Evolutionary conservation across 1,140 invertebrate species (phyloP).

Genomic region (Trigoniulus corallinus): DNA sequence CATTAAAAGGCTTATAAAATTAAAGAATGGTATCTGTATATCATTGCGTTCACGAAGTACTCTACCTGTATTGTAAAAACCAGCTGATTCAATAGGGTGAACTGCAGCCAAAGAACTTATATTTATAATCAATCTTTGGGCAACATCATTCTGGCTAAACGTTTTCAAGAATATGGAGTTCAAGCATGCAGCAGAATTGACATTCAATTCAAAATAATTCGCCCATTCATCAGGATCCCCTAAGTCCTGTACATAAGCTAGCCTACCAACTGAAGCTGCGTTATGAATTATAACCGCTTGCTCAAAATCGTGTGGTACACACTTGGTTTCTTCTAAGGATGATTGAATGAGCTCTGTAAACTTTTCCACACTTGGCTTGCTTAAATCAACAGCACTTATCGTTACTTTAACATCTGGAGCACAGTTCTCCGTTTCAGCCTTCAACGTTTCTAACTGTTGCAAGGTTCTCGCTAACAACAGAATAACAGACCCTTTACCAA

Average conservation of each 20-base stretch:
- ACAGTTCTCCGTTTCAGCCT: constrained; percentile 25
- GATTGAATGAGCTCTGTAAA: constrained; percentile 32
- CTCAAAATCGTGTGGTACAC: constrained; percentile 36
- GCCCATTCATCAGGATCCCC: constrained; percentile 21
- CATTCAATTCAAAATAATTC: constrained; percentile 56
- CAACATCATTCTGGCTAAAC: constrained; percentile 30
- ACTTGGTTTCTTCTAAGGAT: constrained; percentile 20
- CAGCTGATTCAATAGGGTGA: constrained; percentile 52
- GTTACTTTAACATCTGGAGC: constrained; percentile 14
- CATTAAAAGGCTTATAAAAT: not conserved
- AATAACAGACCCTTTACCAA: constrained; percentile 44
- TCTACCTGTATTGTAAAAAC: constrained; percentile 68
- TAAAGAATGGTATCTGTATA: not conserved
- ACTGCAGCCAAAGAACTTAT: constrained; percentile 70
- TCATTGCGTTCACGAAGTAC: not conserved
- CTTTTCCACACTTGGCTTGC: constrained; percentile 25
- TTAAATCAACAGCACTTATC: constrained; percentile 38
- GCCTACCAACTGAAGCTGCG: constrained; percentile 67
- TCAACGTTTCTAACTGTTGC: constrained; percentile 32
- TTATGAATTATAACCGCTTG: constrained; percentile 69
- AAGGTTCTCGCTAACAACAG: constrained; percentile 57
- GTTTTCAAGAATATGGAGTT: constrained; percentile 54
- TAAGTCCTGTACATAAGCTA: constrained; percentile 37
- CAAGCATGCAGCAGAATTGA: constrained; percentile 55
- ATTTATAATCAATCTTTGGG: constrained; percentile 50